Conservation (phyloP, 2,797 vertebrate genomes). For the Amblyopsis hoosieri region DNA sequence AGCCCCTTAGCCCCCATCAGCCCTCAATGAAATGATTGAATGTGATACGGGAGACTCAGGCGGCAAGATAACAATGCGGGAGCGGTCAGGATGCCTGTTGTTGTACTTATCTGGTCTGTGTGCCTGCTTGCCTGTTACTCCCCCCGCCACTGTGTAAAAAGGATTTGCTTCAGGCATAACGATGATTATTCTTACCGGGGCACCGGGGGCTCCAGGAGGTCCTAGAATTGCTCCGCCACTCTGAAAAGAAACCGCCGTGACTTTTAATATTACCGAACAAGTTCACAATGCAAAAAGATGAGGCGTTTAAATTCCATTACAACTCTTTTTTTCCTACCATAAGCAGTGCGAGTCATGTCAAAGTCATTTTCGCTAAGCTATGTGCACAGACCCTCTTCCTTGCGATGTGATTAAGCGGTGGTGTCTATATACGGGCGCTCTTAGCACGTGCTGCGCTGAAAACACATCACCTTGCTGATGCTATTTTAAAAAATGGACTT, state of each 20-base stretch:
- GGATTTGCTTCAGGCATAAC: constrained; percentile 57
- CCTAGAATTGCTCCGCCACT: constrained; percentile 81
- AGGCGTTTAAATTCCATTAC: not conserved
- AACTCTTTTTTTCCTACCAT: constrained; percentile 21
- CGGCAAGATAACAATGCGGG: constrained; percentile 47
- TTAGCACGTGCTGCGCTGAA: not conserved
- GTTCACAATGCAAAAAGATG: not conserved
- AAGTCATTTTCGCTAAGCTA: constrained; percentile 31
- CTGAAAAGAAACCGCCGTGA: constrained; percentile 71
- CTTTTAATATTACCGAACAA: constrained; percentile 36
- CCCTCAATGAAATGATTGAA: constrained; percentile 49
- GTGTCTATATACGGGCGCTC: not conserved
- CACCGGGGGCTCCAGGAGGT: constrained; percentile 88
- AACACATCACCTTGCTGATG: constrained; percentile 5
- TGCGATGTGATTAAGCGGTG: constrained; percentile 23
- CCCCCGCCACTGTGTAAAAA: constrained; percentile 46
- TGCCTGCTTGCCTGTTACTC: constrained; percentile 40
- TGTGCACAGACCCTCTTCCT: constrained; percentile 19
- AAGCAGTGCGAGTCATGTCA: constrained; percentile 35
- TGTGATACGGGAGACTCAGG: constrained; percentile 45
- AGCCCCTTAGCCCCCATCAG: constrained; percentile 44
- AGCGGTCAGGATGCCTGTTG: constrained; percentile 53
- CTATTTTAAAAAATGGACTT: constrained; percentile 35
- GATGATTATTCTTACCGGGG: constrained; percentile 82
- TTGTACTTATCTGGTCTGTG: constrained; percentile 47